A percentile compares a stretch with the other conserved stretches of the same genome.
Conservation (phyloP, 2,113 vertebrate genomes). For the Australoheros scitulus region DNA sequence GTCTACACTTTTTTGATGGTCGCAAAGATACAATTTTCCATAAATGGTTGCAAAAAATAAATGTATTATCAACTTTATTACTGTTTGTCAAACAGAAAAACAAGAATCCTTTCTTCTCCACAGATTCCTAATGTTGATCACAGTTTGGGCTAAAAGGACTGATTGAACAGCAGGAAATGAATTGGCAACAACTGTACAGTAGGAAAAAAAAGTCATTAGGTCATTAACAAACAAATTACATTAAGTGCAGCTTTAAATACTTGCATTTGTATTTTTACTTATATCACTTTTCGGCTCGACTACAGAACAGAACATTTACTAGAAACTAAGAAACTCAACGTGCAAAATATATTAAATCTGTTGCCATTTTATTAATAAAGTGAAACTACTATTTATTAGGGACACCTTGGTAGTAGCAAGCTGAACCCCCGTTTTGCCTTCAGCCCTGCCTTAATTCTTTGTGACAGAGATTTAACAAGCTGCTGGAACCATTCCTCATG, state of each 20-base stretch:
- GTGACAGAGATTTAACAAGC: not conserved
- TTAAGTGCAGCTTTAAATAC: not conserved
- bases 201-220: not conserved
- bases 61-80: not conserved
- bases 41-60: not conserved
- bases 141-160: not conserved
- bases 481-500: not conserved
- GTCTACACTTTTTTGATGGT: not conserved
- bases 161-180: not conserved
- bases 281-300: not conserved
- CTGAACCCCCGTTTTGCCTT: not conserved
- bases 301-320: not conserved
- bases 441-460: not conserved
- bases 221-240: not conserved
- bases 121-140: not conserved
- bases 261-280: not conserved
- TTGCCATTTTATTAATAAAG: not conserved
- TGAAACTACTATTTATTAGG: not conserved
- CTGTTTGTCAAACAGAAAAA: not conserved
- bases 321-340: not conserved
- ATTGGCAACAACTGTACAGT: no score
- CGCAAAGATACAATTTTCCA: not conserved
- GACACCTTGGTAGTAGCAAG: no score
- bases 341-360: not conserved
- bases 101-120: not conserved